Percentiles rank a stretch among this genome's conserved stretches.
Conservation (phyloP, 92 coral and sea anemone species). For the Zoanthus sociatus region DNA sequence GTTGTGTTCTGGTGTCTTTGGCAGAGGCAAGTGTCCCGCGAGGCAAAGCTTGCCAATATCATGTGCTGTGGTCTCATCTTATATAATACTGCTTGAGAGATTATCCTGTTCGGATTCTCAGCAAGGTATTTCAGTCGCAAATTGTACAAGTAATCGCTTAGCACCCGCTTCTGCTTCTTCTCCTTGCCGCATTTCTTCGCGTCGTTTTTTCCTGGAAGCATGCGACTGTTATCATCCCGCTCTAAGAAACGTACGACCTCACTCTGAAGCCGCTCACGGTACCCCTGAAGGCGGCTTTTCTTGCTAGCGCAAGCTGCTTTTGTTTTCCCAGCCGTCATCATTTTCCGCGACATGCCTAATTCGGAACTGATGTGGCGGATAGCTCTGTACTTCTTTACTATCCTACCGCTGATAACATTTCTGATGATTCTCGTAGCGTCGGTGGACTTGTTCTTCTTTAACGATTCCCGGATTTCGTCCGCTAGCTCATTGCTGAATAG, state of each 20-base stretch:
- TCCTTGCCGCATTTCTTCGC: constrained; percentile 35
- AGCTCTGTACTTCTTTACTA: constrained; percentile 3
- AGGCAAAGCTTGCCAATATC: constrained; percentile 37
- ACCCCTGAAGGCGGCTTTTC: not conserved
- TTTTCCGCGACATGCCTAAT: not conserved
- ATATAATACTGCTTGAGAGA: constrained; percentile 49
- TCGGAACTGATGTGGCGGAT: not conserved
- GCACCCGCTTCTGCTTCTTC: constrained; percentile 51
- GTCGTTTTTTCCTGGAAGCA: constrained; percentile 68
- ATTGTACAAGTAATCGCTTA: constrained; percentile 46
- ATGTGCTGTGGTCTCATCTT: constrained; percentile 44
- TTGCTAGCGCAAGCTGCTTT: not conserved
- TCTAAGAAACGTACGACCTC: not conserved
- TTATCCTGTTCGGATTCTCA: constrained; percentile 39
- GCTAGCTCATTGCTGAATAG: constrained; percentile 50
- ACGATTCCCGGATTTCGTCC: constrained; percentile 47
- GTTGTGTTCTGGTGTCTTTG: constrained; percentile 57
- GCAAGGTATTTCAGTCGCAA: constrained; percentile 41
- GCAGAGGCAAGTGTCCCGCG: constrained; percentile 64
- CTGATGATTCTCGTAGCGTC: not conserved
- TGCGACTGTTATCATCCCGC: constrained; percentile 31
- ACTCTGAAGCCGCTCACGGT: not conserved
- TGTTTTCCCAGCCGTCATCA: not conserved
- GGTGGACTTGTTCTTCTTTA: constrained; percentile 7
- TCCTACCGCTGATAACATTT: not conserved